Evolutionary conservation across 2,797 vertebrate species (phyloP).

Genomic region (Tiaroga cobitis): DNA sequence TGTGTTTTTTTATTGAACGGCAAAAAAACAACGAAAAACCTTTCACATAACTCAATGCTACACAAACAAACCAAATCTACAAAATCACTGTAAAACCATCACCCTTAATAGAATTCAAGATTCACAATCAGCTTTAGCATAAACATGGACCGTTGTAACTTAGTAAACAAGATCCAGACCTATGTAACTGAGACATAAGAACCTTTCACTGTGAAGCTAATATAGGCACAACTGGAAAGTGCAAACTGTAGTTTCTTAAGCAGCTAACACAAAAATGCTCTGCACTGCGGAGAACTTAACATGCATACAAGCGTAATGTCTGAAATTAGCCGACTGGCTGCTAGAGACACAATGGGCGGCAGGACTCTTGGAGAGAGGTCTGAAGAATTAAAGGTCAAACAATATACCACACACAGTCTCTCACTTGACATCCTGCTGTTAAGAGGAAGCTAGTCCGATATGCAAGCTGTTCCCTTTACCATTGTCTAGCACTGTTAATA

Average conservation of each 20-base stretch:
- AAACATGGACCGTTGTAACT: background rate
- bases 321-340: background rate
- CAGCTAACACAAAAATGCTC: background rate
- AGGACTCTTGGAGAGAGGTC: background rate
- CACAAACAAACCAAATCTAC: no score
- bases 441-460: background rate
- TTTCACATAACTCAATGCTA: no score
- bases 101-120: background rate
- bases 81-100: no score
- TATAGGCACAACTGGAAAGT: background rate
- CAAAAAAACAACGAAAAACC: no score
- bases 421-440: constrained; percentile 6
- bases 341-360: background rate
- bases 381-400: constrained; percentile 11
- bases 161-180: background rate
- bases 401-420: background rate
- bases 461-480: constrained; percentile 3
- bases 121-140: background rate
- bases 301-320: background rate
- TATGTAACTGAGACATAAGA: background rate
- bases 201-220: background rate
- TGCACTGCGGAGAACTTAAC: background rate
- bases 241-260: background rate
- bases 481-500: background rate
- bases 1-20: no score